Percentiles rank a stretch among this genome's conserved stretches.
phyloP scores from a whole-genome alignment of 2,888 invertebrate genomes.

The Parnassius orleans region DNA sequence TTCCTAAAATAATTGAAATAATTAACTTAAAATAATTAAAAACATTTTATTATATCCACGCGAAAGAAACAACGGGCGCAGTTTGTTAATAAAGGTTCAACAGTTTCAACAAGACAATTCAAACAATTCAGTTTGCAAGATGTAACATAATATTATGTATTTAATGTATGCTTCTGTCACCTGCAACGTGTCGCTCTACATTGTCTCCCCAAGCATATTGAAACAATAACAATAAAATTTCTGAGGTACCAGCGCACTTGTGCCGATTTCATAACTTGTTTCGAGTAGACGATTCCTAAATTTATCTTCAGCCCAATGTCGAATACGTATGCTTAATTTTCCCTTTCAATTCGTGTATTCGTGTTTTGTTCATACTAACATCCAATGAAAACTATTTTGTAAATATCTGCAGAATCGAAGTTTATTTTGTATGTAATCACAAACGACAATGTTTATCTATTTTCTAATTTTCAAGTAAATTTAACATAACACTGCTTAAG shows the following conservation, averaged over 20 bases:
- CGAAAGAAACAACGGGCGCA: too few species aligned
- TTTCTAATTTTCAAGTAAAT: neutral
- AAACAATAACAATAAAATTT: conserved; percentile 22
- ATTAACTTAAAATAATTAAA: too few species aligned
- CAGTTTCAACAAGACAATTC: too few species aligned
- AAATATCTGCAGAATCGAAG: neutral
- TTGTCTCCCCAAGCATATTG: conserved; percentile 8
- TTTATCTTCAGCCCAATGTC: conserved; percentile 33
- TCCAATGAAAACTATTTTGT: conserved; percentile 3
- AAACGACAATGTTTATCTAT: conserved; percentile 5
- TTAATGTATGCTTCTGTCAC: neutral
- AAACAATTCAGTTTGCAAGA: neutral
- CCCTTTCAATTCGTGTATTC: conserved; percentile 16
- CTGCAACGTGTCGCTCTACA: conserved; percentile 16
- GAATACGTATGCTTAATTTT: conserved; percentile 23
- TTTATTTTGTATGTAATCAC: neutral
- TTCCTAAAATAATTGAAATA: too few species aligned
- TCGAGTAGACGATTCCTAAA: conserved; percentile 24
- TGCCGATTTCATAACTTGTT: conserved; percentile 22
- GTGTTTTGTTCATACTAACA: conserved; percentile 9
- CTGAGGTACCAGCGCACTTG: conserved; percentile 18
- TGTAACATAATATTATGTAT: neutral
- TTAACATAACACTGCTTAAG: conserved; percentile 1
- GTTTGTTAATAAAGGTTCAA: too few species aligned
- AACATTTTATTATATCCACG: too few species aligned